Conservation (phyloP, 1,140 invertebrate genomes). For the Manduca sexta region DNA sequence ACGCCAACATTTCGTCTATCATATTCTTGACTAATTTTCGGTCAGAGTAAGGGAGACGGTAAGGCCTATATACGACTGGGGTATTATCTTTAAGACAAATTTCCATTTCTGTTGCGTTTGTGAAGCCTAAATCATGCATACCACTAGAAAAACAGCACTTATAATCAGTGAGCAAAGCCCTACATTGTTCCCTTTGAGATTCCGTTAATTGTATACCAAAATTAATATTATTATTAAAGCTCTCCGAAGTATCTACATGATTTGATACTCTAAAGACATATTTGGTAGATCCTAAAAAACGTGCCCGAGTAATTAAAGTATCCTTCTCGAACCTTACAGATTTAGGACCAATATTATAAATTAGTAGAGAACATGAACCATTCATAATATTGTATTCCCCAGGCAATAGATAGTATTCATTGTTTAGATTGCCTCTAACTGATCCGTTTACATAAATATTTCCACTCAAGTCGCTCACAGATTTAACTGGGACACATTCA, state of each 20-base stretch:
- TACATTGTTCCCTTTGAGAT: background rate
- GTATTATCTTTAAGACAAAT: constrained; percentile 8
- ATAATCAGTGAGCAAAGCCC: background rate
- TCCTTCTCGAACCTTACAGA: too few relatives aligned
- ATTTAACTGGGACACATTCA: too few relatives aligned
- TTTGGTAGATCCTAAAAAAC: background rate
- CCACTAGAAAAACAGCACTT: constrained; percentile 8
- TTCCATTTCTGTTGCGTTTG: constrained; percentile 9
- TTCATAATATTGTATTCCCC: constrained; percentile 17
- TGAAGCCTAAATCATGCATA: constrained; percentile 11
- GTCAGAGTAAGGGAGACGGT: constrained; percentile 1
- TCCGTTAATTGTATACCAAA: constrained; percentile 6
- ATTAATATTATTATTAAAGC: background rate
- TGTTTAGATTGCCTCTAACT: constrained; percentile 5
- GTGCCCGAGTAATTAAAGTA: constrained; percentile 6
- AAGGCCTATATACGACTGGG: constrained; percentile 10
- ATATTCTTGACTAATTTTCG: constrained; percentile 3
- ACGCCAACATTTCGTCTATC: background rate
- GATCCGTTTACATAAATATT: too few relatives aligned
- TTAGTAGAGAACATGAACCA: constrained; percentile 4
- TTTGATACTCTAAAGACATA: background rate
- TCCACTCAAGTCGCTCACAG: too few relatives aligned
- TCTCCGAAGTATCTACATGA: background rate
- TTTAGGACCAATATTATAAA: constrained; percentile 13
- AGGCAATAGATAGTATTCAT: constrained; percentile 17